Evolutionary conservation across 37 sponge, comb jelly and placozoan species (phyloP), one percentile per base, ranked within the genome.

Genomic region (Ephydatia muelleri): DNA sequence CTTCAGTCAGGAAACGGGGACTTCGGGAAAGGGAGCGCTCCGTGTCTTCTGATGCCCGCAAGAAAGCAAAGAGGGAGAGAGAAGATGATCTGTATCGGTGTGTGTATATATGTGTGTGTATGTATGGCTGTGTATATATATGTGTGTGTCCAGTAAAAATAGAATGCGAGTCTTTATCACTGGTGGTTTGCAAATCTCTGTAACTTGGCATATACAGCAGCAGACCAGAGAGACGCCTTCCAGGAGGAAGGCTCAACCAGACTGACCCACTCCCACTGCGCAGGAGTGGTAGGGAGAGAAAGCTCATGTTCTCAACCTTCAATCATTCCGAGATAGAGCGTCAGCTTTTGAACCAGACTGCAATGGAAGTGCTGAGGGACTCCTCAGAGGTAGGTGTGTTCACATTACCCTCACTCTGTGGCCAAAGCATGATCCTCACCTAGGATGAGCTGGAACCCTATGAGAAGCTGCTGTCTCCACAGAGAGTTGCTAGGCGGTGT

Each of bases 381-480:
- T 82, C 70, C 12, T 72, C 73, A 28, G 83, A 82, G 5, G 81
- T 81, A 37, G 67, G 77, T 68, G 29, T 68, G 26, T 9, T n/a
- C 12, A 75, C 12, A 36, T 21, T 37, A 11, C 11, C 23, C 31
- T 36, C 38, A n/a, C 11, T n/a, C 11, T 12, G 37, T 35, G 19
- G n/a, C 57, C 26, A n/a, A 27, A n/a, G 5, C 21, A 30, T 49
- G 5, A 72, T 49, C 80, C 6, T 25, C 11, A 35, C 67, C 69
- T 70, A 90, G 82, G 94, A 93, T 39, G 87, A 78, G 14, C 11
- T 93, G 84, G 94, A 93, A 8, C 94, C 94, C 0, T 93, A 93
- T 72, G 94, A 93, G 78, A 93, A 90, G 67, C 73, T 93, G 1
- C 78, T 93, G 2, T 93, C 94, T 2, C 94, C 91, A 16, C 25